Percentiles rank a stretch among this genome's conserved stretches.
Conservation (phyloP, 2,797 vertebrate genomes). For the Squalus acanthias region DNA sequence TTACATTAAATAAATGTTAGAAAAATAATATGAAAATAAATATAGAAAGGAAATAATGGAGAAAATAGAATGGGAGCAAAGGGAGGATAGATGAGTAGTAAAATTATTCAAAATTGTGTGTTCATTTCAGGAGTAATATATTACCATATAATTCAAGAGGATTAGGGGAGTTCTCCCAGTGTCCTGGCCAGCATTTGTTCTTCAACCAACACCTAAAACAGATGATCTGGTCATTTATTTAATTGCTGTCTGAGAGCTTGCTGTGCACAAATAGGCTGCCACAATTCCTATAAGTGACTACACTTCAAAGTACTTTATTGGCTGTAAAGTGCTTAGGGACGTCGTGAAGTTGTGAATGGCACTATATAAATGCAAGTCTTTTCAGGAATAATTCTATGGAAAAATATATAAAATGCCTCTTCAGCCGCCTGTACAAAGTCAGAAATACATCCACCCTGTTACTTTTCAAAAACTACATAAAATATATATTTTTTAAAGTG, state of each 20-base stretch:
- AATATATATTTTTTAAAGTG: neutral
- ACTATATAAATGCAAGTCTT: no score
- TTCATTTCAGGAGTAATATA: neutral
- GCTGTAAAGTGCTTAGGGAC: neutral
- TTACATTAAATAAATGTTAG: neutral
- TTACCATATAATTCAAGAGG: neutral
- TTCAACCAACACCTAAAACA: neutral
- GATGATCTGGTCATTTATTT: neutral
- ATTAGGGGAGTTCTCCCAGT: neutral
- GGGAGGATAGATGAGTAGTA: neutral
- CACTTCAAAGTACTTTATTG: neutral
- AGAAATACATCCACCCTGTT: neutral
- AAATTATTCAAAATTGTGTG: neutral
- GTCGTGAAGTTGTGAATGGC: neutral
- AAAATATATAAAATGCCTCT: neutral
- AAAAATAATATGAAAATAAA: neutral
- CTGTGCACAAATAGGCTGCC: neutral
- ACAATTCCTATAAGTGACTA: neutral
- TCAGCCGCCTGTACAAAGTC: neutral
- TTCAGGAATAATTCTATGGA: no score
- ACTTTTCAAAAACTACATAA: neutral
- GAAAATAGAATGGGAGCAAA: neutral
- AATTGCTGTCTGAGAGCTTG: neutral
- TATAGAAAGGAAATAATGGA: neutral
- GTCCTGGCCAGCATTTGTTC: neutral